A percentile compares a stretch with the other conserved stretches of the same genome.
phyloP scores from a whole-genome alignment of 2,797 vertebrate species.

The Anomalospiza imberbis region DNA sequence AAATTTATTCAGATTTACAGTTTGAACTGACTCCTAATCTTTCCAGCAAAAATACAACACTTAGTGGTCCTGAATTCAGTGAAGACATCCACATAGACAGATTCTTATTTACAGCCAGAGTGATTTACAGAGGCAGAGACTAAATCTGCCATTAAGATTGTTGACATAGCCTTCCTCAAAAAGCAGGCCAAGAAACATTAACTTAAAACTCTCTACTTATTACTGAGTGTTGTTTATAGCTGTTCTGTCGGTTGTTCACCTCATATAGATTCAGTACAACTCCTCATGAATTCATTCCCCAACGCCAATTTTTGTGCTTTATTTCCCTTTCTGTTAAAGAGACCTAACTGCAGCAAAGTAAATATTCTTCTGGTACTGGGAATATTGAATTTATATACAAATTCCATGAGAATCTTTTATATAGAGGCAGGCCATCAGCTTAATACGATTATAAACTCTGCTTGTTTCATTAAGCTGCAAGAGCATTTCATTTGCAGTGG shows the following conservation, averaged over 20 bases:
- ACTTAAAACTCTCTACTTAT: neutral
- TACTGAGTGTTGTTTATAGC: neutral
- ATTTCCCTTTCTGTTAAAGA: slow-evolving; percentile 22
- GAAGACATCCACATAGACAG: neutral
- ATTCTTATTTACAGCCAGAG: slow-evolving; percentile 25
- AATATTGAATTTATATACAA: neutral
- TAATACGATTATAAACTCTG: slow-evolving; percentile 1
- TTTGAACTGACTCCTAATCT: slow-evolving; percentile 26
- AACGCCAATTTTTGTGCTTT: slow-evolving; percentile 14
- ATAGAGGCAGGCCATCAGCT: neutral
- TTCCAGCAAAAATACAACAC: slow-evolving; percentile 20
- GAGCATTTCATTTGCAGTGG: neutral
- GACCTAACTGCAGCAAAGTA: neutral
- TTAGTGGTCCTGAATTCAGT: neutral
- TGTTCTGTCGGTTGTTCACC: neutral
- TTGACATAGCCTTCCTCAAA: slow-evolving; percentile 13
- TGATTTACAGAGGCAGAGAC: slow-evolving; percentile 21
- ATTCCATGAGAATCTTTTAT: neutral
- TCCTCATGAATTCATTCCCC: slow-evolving; percentile 1
- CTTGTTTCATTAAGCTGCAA: slow-evolving; percentile 7
- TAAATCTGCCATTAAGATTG: slow-evolving; percentile 38
- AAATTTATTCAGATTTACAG: slow-evolving; percentile 31
- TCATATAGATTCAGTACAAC: neutral
- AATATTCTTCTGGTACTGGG: neutral
- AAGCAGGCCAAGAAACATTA: slow-evolving; percentile 19